Percentiles rank a stretch among this genome's conserved stretches.
These are phyloP conservation scores for Salminus brasiliensis DNA, from an alignment of 2,113 vertebrate genomes.

Conservation along the genomic window DNA sequence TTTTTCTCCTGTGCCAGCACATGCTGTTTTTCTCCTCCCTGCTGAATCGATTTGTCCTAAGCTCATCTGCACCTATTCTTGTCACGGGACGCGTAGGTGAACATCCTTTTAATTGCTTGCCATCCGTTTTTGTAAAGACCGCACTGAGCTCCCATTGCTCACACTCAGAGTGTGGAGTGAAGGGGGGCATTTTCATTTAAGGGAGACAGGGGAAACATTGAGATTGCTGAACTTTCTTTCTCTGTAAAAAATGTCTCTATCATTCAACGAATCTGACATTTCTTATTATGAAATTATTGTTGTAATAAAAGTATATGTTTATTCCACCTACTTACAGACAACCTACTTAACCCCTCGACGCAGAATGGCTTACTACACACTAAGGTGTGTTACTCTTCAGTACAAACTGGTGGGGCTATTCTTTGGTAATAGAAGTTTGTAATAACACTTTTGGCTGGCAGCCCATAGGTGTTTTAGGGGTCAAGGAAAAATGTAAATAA, in stretches of 20 bases:
- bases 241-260: background rate
- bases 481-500: too few species aligned
- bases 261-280: too few species aligned
- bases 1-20: slow-evolving; percentile 48
- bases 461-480: too few species aligned
- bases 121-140: slow-evolving; percentile 46
- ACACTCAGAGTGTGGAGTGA: slow-evolving; percentile 24
- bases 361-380: too few species aligned
- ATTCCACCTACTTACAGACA: too few species aligned
- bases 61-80: slow-evolving; percentile 53
- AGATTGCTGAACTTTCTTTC: background rate
- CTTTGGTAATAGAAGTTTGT: too few species aligned
- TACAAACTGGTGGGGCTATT: too few species aligned
- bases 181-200: slow-evolving; percentile 3
- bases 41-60: slow-evolving; percentile 55
- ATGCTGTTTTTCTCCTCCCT: slow-evolving; percentile 64
- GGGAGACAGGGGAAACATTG: background rate
- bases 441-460: too few species aligned
- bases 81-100: slow-evolving; percentile 51
- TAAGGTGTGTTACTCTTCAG: too few species aligned
- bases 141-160: slow-evolving; percentile 11
- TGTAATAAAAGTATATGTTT: too few species aligned
- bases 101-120: slow-evolving; percentile 49
- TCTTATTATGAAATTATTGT: too few species aligned
- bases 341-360: too few species aligned